phyloP scores from a whole-genome alignment of 64 coral and sea anemone genomes.

The Porites lutea region DNA sequence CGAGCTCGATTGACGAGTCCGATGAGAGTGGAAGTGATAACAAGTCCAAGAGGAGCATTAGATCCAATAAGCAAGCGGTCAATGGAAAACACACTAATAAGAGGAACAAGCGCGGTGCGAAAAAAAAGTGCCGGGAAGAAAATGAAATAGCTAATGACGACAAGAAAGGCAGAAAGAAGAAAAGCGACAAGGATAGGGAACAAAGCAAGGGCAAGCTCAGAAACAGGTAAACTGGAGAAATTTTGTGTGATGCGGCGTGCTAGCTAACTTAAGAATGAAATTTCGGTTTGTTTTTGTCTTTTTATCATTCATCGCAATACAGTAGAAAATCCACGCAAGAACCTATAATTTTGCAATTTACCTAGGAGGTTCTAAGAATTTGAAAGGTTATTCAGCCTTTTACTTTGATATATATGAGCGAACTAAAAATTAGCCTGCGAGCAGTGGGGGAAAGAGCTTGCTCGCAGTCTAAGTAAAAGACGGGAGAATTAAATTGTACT shows the following conservation, averaged over 20 bases:
- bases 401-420: no score
- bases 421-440: no score
- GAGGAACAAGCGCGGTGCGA: not conserved
- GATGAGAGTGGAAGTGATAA: not conserved
- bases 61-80: not conserved
- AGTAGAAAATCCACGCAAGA: no score
- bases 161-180: not conserved
- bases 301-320: no score
- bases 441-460: no score
- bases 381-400: no score
- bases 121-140: not conserved
- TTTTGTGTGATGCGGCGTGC: not conserved
- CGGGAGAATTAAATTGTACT: not conserved
- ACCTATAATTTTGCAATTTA: no score
- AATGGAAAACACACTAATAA: not conserved
- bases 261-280: not conserved
- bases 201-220: not conserved
- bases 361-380: no score
- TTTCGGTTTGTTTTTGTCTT: not conserved
- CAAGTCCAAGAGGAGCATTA: not conserved
- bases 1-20: conserved; percentile 18
- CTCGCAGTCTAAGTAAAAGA: not conserved
- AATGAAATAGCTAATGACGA: not conserved
- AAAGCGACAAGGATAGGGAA: not conserved
- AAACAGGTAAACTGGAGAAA: not conserved